These are phyloP conservation scores for Loxodonta africana DNA, from an alignment of 2,113 vertebrate genomes.

Conservation along the genomic window DNA sequence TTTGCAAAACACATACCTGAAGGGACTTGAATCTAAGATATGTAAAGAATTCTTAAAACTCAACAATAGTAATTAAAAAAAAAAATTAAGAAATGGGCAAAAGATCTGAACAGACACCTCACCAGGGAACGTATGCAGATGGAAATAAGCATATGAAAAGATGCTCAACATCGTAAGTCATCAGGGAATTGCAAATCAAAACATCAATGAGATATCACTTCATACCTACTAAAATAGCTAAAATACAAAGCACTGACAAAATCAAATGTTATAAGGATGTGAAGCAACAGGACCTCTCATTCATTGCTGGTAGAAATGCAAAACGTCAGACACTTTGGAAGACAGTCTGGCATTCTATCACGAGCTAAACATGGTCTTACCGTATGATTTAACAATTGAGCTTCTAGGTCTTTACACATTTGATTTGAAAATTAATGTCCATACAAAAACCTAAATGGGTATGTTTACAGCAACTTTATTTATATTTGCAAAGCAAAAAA, in stretches of 20 bases:
- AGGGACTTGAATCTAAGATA: neutral
- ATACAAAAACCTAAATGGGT: neutral
- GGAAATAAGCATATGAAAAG: neutral
- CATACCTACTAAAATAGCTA: neutral
- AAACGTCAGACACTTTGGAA: too few relatives aligned
- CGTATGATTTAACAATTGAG: neutral
- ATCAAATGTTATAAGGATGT: neutral
- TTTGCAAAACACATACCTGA: neutral
- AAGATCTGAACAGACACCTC: neutral
- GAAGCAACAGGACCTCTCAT: neutral
- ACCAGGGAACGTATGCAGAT: neutral
- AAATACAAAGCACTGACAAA: neutral
- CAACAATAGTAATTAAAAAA: neutral
- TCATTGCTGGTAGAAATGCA: neutral
- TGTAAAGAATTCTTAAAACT: neutral
- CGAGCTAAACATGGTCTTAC: neutral
- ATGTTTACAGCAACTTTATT: neutral
- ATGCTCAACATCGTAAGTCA: neutral
- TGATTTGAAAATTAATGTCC: neutral
- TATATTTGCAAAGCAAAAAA: neutral
- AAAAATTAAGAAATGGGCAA: neutral
- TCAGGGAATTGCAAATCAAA: neutral
- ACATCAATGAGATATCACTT: neutral
- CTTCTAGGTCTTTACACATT: neutral
- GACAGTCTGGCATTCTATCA: neutral